Percentiles rank a stretch among this genome's conserved stretches.
Evolutionary conservation across 92 coral and sea anemone genomes (phyloP).

Genomic region (Bergia puertoricense): DNA sequence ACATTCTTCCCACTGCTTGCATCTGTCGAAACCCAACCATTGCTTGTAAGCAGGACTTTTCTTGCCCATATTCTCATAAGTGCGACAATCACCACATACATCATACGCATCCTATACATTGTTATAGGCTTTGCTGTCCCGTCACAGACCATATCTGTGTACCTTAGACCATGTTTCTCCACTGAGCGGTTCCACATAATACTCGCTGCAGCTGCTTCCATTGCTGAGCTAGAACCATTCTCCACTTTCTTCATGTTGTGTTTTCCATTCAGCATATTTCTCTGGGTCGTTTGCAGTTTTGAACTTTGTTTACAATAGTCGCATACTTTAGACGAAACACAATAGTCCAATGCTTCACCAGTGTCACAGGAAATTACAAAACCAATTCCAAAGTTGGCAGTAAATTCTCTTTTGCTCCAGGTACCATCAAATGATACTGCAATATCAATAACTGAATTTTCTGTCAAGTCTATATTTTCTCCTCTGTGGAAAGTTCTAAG

Average conservation of each 20-base stretch:
- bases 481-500: neutral
- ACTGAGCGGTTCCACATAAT: slow-evolving; percentile 9
- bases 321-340: slow-evolving; percentile 44
- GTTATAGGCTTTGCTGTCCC: slow-evolving; percentile 15
- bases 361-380: slow-evolving; percentile 44
- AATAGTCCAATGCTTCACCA: slow-evolving; percentile 50
- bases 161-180: neutral
- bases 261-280: slow-evolving; percentile 40
- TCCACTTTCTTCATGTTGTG: slow-evolving; percentile 26
- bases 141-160: slow-evolving; percentile 29
- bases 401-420: slow-evolving; percentile 52
- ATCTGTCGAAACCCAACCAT: neutral
- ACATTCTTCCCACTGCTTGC: neutral
- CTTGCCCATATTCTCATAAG: no score
- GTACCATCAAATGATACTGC: slow-evolving; percentile 51
- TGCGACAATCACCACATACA: neutral
- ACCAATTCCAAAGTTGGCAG: slow-evolving; percentile 51
- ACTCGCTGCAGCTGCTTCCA: slow-evolving; percentile 10
- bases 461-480: neutral
- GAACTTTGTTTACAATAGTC: slow-evolving; percentile 44
- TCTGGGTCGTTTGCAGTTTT: slow-evolving; percentile 28
- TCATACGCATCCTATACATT: slow-evolving; percentile 4
- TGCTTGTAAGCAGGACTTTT: slow-evolving; percentile 1
- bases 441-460: slow-evolving; percentile 22
- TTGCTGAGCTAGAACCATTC: slow-evolving; percentile 41